Percentiles rank a stretch among this genome's conserved stretches.
Evolutionary conservation across 2,113 vertebrate genomes (phyloP).

Genomic region (Calyptomena viridis): DNA sequence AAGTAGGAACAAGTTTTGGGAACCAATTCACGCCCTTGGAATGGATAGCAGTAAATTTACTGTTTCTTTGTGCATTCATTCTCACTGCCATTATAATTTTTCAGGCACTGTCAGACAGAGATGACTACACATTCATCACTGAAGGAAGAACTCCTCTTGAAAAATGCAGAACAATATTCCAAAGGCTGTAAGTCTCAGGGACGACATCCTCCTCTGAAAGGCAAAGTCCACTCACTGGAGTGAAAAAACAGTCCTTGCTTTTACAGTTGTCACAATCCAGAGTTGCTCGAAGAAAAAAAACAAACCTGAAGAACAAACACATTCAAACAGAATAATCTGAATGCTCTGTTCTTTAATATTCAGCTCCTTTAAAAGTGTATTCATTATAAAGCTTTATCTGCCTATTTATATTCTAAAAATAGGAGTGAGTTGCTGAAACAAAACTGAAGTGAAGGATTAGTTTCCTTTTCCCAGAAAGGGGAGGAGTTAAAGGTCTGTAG

Average conservation of each 20-base stretch:
- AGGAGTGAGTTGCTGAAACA: rapidly evolving
- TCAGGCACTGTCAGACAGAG: not conserved
- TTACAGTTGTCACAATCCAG: not conserved
- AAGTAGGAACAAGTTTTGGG: not conserved
- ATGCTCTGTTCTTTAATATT: not conserved
- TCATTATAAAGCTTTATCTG: not conserved
- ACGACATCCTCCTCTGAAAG: not conserved
- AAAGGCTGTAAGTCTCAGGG: not conserved
- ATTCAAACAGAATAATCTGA: not conserved
- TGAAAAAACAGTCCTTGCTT: not conserved
- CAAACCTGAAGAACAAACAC: not conserved
- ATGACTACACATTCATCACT: not conserved
- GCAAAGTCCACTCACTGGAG: not conserved
- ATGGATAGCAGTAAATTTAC: not conserved
- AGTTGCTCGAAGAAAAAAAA: not conserved
- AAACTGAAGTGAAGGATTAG: not conserved
- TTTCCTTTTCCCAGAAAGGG: not conserved
- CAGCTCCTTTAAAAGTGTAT: not conserved
- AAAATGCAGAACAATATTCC: not conserved
- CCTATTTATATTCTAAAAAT: not conserved
- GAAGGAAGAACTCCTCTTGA: not conserved
- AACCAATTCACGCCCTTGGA: not conserved
- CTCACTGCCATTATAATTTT: not conserved
- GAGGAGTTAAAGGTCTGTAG: not conserved
- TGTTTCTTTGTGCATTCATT: not conserved